phyloP scores from a whole-genome alignment of 1,140 invertebrate genomes.

The Idris sp. region DNA sequence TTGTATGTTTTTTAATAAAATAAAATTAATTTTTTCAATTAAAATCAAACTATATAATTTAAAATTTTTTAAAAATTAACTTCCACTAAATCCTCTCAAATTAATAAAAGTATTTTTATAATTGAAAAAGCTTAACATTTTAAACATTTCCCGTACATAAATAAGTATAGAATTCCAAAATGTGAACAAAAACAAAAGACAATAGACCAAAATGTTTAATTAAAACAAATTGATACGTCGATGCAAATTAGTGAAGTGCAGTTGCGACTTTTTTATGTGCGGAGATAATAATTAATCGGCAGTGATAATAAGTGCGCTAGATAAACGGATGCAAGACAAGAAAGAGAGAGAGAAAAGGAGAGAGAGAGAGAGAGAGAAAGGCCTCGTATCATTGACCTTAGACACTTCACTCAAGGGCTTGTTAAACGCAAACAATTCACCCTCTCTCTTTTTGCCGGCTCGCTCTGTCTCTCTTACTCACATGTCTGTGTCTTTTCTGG shows the following conservation, averaged over 20 bases:
- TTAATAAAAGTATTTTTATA: no score
- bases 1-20: no score
- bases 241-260: constrained; percentile 30
- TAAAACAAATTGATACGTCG: no score
- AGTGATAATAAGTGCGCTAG: constrained; percentile 19
- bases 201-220: no score
- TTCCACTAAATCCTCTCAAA: no score
- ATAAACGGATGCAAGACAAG: constrained; percentile 22
- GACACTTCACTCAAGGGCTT: constrained; percentile 70
- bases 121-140: no score
- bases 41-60: no score
- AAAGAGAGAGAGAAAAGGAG: constrained; percentile 12
- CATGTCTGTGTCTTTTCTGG: constrained; percentile 24
- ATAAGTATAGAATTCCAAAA: no score
- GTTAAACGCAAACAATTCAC: constrained; percentile 61
- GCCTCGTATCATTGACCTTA: constrained; percentile 71
- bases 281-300: constrained; percentile 24
- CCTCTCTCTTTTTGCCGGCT: constrained; percentile 40
- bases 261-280: constrained; percentile 14
- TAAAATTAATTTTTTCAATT: no score
- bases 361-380: constrained; percentile 19
- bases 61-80: no score
- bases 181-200: no score
- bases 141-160: no score
- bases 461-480: constrained; percentile 14